Evolutionary conservation across 2,797 vertebrate genomes (phyloP), one percentile per base, ranked within the genome.

Genomic region (Sebastes matsubarae): DNA sequence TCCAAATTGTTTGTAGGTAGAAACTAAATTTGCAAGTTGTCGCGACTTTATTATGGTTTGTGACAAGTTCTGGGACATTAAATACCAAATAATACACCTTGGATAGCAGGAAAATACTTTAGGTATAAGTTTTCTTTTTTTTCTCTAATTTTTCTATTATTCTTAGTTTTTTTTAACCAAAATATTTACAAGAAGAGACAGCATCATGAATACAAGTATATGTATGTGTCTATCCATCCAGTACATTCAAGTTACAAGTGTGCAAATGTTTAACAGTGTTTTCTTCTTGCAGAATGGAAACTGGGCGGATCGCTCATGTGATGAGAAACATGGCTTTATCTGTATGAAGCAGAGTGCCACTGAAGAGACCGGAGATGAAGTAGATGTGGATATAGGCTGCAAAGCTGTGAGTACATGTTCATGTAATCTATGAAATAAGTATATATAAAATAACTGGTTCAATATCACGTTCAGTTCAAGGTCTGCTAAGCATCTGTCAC

Each of bases 281-380:
- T 57, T 34, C 75, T 50, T 86, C 38, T 87, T 65, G 22, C 77
- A 99, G 98, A 95, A 96, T 52, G 98, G 97, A 16, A 96, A 96
- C 88, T 99, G 98, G 98, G 96, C 96, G 3, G 98, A 98, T 81
- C 81, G 91, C 27, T 80, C 83, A 14, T 99, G 98, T 83, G 96
- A 97, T 57, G 93, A 94, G 30, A 94, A 94, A 77, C 94, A 95
- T 60, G 96, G 95, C 60, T 99, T 94, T 70, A 95, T 99, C 82
- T 99, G 98, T 88, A 98, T 98, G 94, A 97, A 94, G 79, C 96
- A 95, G 85, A 95, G 96, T 20, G 65, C 90, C 73, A 71, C 89
- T 32, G 87, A 94, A 36, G 79, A 78, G 59, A 75, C 87, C 0
- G 86, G 87, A 77, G 81, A 83, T 13, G 90, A 94, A 69, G 79